Percentiles rank a stretch among this genome's conserved stretches.
phyloP scores from a whole-genome alignment of 1,140 invertebrate genomes.

The Drosophila kepulauana region DNA sequence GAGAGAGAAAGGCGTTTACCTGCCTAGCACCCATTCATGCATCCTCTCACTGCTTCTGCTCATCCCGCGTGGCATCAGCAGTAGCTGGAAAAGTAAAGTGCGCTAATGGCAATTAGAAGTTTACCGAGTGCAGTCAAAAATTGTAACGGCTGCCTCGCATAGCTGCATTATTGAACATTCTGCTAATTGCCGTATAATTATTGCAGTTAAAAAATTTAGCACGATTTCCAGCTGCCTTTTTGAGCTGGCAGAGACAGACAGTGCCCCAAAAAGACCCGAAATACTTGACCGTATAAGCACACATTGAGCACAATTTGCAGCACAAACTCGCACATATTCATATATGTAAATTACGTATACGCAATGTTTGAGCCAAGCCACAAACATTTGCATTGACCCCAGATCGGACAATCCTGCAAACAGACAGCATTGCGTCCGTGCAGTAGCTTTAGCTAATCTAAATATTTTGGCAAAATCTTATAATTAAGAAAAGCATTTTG shows the following conservation, averaged over 20 bases:
- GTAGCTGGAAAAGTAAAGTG: constrained; percentile 72
- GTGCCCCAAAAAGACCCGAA: background rate
- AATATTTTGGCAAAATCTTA: constrained; percentile 78
- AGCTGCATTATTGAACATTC: constrained; percentile 82
- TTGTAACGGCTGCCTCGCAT: constrained; percentile 73
- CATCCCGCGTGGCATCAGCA: constrained; percentile 35
- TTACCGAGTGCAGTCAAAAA: constrained; percentile 80
- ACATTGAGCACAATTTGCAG: constrained; percentile 24
- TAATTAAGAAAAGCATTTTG: constrained; percentile 77
- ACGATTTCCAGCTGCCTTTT: constrained; percentile 32
- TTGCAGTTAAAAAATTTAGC: constrained; percentile 81
- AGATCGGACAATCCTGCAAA: background rate
- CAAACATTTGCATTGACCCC: constrained; percentile 63
- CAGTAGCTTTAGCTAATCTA: constrained; percentile 55
- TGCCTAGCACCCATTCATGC: constrained; percentile 38
- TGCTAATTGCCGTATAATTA: constrained; percentile 82
- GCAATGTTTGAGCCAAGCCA: constrained; percentile 49
- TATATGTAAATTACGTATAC: constrained; percentile 53
- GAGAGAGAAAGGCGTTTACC: constrained; percentile 38
- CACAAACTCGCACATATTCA: background rate
- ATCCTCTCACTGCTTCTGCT: constrained; percentile 5
- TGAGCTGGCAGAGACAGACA: background rate
- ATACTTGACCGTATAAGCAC: constrained; percentile 56
- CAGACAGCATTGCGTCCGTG: constrained; percentile 41
- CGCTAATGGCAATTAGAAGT: constrained; percentile 82